Conservation (phyloP, 2,113 vertebrate genomes). For the Platanista minor region DNA sequence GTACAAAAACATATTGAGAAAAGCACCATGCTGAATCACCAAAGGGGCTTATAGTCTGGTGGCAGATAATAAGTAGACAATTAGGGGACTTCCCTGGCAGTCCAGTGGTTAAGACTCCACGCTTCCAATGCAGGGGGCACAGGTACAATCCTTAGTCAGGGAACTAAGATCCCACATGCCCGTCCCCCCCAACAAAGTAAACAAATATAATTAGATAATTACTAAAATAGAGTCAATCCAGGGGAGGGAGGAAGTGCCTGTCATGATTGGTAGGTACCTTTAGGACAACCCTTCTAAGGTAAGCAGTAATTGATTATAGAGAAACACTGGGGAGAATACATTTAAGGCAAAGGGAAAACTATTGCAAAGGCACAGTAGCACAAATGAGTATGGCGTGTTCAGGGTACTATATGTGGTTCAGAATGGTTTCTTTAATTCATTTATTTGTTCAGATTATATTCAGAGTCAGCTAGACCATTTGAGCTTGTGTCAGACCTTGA, state of each 20-base stretch:
- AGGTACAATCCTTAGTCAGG: background rate
- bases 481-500: background rate
- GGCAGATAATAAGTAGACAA: background rate
- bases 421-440: background rate
- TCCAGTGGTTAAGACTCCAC: background rate
- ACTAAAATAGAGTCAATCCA: background rate
- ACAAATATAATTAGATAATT: background rate
- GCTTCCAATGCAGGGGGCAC: background rate
- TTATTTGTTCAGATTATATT: background rate
- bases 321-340: background rate
- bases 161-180: background rate
- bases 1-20: background rate
- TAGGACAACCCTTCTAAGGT: background rate
- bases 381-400: background rate
- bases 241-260: background rate
- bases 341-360: background rate
- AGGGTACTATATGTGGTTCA: background rate
- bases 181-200: background rate
- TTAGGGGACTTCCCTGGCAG: background rate
- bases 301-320: background rate
- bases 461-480: background rate
- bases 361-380: background rate
- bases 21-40: background rate
- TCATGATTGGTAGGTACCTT: background rate
- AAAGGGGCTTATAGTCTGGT: background rate